phyloP scores from a whole-genome alignment of 2,888 invertebrate species.

The Tetragonisca angustula region DNA sequence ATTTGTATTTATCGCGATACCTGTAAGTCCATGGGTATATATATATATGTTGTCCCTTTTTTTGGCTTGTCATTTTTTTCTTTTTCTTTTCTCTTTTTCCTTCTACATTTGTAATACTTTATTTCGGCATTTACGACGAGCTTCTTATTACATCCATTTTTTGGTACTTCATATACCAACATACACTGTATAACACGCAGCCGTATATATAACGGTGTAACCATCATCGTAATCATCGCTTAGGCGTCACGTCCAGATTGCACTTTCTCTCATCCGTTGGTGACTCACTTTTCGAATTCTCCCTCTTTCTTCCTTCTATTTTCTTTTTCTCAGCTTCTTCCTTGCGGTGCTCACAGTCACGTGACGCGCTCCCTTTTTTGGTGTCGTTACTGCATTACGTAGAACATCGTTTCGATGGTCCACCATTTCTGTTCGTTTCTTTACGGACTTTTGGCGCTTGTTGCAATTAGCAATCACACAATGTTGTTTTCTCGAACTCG shows the following conservation, averaged over 20 bases:
- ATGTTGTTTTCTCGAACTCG: neutral
- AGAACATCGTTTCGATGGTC: neutral
- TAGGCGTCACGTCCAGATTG: constrained; percentile 3
- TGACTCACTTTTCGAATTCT: constrained; percentile 3
- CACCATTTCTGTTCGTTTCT: neutral
- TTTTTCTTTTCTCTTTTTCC: too few species aligned
- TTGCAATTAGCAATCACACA: neutral
- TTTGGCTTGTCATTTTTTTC: constrained; percentile 9
- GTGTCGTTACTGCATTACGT: neutral
- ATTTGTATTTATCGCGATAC: constrained; percentile 17
- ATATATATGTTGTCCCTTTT: constrained; percentile 6
- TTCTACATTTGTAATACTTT: neutral
- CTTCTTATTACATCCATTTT: constrained; percentile 12
- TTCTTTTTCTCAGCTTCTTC: too few species aligned
- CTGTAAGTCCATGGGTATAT: constrained; percentile 44
- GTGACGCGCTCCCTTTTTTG: neutral
- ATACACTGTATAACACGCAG: neutral
- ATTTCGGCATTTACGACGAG: neutral
- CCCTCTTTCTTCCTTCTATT: neutral
- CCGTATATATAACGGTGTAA: constrained; percentile 6
- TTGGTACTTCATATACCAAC: neutral
- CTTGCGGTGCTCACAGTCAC: too few species aligned
- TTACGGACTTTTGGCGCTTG: constrained; percentile 17
- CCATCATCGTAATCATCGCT: neutral
- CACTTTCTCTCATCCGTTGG: constrained; percentile 26